Percentiles rank a stretch among this genome's conserved stretches.
These are phyloP conservation scores for Lota lota DNA, from an alignment of 2,113 vertebrate species.

Conservation along the genomic window DNA sequence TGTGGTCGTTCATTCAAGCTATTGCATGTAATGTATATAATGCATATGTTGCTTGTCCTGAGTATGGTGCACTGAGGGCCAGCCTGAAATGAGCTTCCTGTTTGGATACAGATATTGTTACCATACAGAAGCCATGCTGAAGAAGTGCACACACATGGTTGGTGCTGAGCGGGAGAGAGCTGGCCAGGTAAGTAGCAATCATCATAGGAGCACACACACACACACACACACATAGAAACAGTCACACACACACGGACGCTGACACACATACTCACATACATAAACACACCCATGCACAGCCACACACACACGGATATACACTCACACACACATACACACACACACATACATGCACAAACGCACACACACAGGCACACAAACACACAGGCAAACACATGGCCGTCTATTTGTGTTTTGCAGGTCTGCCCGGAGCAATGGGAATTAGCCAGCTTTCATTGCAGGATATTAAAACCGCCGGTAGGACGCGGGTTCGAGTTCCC, in stretches of 20 bases:
- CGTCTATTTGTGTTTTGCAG: background rate
- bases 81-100: background rate
- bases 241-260: background rate
- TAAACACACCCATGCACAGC: too few relatives aligned
- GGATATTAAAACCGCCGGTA: constrained; percentile 48
- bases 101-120: background rate
- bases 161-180: constrained; percentile 32
- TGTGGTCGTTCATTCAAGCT: too few relatives aligned
- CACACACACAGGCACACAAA: background rate
- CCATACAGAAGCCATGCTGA: constrained; percentile 44
- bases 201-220: background rate
- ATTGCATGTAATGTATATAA: background rate
- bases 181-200: background rate
- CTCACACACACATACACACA: too few relatives aligned
- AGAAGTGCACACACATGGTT: constrained; percentile 67
- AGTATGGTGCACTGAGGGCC: background rate
- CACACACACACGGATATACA: too few relatives aligned
- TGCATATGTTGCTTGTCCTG: background rate
- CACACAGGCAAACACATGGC: background rate
- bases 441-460: constrained; percentile 71
- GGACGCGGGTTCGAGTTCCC: constrained; percentile 36
- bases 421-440: constrained; percentile 28
- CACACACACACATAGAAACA: background rate
- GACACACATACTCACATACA: too few relatives aligned
- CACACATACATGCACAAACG: too few relatives aligned